Conservation (phyloP, 2,113 vertebrate genomes). For the Perca flavescens region DNA sequence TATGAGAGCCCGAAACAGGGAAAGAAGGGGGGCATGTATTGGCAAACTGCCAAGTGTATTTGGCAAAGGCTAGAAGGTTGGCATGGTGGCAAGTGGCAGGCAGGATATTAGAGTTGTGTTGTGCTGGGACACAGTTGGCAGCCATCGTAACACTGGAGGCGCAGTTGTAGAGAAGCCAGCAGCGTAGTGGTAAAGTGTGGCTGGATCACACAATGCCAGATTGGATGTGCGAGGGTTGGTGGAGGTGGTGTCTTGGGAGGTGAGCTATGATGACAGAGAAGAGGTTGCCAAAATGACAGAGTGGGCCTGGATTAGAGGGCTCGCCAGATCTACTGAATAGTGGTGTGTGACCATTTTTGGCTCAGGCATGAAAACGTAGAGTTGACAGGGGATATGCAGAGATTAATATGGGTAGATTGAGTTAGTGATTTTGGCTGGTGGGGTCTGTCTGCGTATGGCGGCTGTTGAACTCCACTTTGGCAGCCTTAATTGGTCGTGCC, state of each 20-base stretch:
- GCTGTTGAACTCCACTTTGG: conserved; percentile 72
- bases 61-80: conserved; percentile 76
- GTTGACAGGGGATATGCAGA: conserved; percentile 75
- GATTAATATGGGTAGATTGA: conserved; percentile 80
- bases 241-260: conserved; percentile 73
- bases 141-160: conserved; percentile 64
- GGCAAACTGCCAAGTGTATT: conserved; percentile 73
- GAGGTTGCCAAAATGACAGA: conserved; percentile 80
- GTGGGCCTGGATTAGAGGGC: conserved; percentile 74
- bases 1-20: conserved; percentile 72
- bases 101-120: conserved; percentile 79
- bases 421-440: conserved; percentile 70
- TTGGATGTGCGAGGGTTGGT: conserved; percentile 70
- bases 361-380: conserved; percentile 68
- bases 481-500: conserved; percentile 71
- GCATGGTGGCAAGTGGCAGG: conserved; percentile 77
- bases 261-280: conserved; percentile 76
- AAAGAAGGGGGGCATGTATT: conserved; percentile 56
- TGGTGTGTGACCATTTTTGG: conserved; percentile 77
- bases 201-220: conserved; percentile 81
- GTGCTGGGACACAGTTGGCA: conserved; percentile 77
- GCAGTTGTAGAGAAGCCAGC: conserved; percentile 72
- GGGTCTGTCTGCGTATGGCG: conserved; percentile 54
- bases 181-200: conserved; percentile 71
- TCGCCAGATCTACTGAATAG: conserved; percentile 72